phyloP scores from a whole-genome alignment of 2,113 vertebrate species.

The Eudyptes chrysolophus region DNA sequence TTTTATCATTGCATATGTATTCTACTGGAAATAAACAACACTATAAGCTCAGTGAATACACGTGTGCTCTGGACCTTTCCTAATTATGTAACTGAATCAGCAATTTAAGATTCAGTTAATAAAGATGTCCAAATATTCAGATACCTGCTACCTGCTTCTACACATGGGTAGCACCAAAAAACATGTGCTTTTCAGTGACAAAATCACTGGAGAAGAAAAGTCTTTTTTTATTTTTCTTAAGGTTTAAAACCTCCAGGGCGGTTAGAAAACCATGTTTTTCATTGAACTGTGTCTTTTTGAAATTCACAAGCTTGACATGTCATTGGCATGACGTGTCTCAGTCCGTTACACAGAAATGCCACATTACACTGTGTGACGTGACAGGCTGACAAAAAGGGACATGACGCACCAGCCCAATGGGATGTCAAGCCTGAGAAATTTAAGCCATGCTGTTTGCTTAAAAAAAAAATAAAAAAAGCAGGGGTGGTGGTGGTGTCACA shows the following conservation, averaged over 20 bases:
- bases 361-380: constrained; percentile 74
- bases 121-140: constrained; percentile 58
- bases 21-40: not conserved
- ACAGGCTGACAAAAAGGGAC: constrained; percentile 78
- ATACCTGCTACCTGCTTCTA: constrained; percentile 33
- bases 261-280: constrained; percentile 77
- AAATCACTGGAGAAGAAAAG: constrained; percentile 62
- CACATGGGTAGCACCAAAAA: constrained; percentile 3
- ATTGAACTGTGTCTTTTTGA: constrained; percentile 79
- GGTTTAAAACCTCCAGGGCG: constrained; percentile 74
- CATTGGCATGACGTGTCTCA: constrained; percentile 77
- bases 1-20: not conserved
- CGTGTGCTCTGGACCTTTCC: not conserved
- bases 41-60: not conserved
- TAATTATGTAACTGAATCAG: constrained; percentile 25
- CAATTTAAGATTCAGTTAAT: constrained; percentile 15
- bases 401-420: constrained; percentile 70
- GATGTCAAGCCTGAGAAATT: constrained; percentile 73
- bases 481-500: not conserved
- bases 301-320: constrained; percentile 75
- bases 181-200: constrained; percentile 45
- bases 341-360: constrained; percentile 77
- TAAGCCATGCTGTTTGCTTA: constrained; percentile 25
- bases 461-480: not conserved
- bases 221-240: constrained; percentile 65